A percentile compares a stretch with the other conserved stretches of the same genome.
These are phyloP conservation scores for Cottoperca gobio DNA, from an alignment of 2,797 vertebrate genomes.

Conservation along the genomic window DNA sequence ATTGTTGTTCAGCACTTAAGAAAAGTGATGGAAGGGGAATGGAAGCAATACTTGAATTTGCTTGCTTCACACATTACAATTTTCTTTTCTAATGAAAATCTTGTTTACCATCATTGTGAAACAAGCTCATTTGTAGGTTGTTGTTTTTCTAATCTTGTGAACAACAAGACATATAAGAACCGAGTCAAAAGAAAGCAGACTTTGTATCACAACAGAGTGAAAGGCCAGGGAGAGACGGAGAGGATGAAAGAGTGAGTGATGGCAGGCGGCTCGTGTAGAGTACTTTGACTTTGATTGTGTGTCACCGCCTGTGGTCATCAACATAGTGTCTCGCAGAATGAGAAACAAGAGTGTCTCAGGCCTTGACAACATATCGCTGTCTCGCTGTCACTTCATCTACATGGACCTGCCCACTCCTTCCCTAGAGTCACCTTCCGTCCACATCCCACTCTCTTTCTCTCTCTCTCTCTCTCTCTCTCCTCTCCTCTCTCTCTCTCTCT, in stretches of 20 bases:
- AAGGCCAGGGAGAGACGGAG: conserved; percentile 1
- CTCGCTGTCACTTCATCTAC: conserved; percentile 53
- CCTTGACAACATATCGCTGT: conserved; percentile 43
- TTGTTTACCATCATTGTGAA: background rate
- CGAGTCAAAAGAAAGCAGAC: conserved; percentile 24
- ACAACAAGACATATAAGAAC: conserved; percentile 15
- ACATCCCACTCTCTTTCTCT: background rate
- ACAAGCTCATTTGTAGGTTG: conserved; percentile 8
- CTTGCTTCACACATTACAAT: background rate
- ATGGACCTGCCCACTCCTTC: conserved; percentile 33
- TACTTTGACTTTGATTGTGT: conserved; percentile 62
- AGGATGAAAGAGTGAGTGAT: conserved; percentile 43
- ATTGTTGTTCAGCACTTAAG: background rate
- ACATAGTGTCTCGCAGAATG: conserved; percentile 35
- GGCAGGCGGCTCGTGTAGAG: conserved; percentile 22
- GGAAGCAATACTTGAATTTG: background rate
- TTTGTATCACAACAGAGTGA: conserved; percentile 10
- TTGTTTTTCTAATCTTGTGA: conserved; percentile 16
- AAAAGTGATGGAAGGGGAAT: background rate
- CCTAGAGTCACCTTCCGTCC: conserved; percentile 39
- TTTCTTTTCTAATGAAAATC: conserved; percentile 7
- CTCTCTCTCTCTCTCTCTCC: conserved; percentile 22
- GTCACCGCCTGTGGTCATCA: conserved; percentile 58
- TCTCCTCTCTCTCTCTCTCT: too few relatives aligned
- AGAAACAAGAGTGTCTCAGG: conserved; percentile 42